Evolutionary conservation across 2,797 vertebrate genomes (phyloP), one percentile per base, ranked within the genome.

Genomic region (Lutjanus campechanus): DNA sequence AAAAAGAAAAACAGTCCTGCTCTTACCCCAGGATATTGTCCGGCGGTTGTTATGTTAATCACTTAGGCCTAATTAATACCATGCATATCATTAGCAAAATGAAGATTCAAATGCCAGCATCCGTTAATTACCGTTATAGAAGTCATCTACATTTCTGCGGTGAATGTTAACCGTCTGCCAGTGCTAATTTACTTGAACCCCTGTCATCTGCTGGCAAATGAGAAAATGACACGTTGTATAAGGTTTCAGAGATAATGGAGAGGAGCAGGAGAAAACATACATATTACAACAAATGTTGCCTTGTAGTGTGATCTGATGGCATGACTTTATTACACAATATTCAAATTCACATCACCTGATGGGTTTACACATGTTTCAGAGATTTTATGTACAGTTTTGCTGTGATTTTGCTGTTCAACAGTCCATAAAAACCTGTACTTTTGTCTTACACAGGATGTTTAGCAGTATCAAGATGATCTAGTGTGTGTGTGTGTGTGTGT

Each of bases 61-160:
- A 91, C 81, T 86, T 88, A 70, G 84, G 79, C 85, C 88, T 93
- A 95, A 96, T 96, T 96, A 96, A 96, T 95, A 95, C 80, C 91
- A 93, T 85, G 93, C 95, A 95, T 96, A 93, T 90, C 87, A 95
- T 96, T 96, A 96, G 89, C 87, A 91, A 91, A 94, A 90, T 92
- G 94, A 89, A 92, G 88, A 95, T 85, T 94, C 88, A 95, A 95
- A 94, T 93, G 90, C 85, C 93, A 93, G 83, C 85, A 82, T 91
- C 89, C 67, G 87, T 93, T 96, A 95, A 95, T 94, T 95, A 94
- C 89, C 85, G 81, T 81, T 82, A 82, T 83, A 84, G 83, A 92
- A 92, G 86, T 84, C 90, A 73, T 87, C 81, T 65, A 49, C 84
- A 80, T 83, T 89, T 91, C 78, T 76, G 64, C 81, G 63, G 58